Evolutionary conservation across 2,888 invertebrate genomes (phyloP).

Genomic region (Rhagophthalmus giganteus): DNA sequence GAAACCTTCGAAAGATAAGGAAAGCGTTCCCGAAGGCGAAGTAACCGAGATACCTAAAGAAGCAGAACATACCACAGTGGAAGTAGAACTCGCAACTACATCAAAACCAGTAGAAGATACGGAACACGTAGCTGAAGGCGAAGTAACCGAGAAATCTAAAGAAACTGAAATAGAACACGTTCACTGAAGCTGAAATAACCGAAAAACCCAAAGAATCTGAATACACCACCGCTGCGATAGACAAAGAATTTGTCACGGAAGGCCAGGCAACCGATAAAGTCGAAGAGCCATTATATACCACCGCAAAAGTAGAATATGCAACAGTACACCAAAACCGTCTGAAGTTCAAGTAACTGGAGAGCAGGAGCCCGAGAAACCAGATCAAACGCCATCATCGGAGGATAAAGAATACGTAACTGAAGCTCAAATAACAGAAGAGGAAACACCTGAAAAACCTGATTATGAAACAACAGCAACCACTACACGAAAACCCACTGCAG

Average conservation of each 20-base stretch:
- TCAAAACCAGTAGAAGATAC: conserved; percentile 1
- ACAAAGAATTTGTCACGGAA: no score
- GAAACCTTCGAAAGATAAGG: not conserved
- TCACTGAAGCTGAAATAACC: conserved; percentile 19
- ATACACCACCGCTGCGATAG: conserved; percentile 3
- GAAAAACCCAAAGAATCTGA: conserved; percentile 10
- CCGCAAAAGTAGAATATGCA: conserved; percentile 1
- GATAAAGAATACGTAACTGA: not conserved
- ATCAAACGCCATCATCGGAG: not conserved
- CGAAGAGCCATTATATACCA: no score
- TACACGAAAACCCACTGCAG: not conserved
- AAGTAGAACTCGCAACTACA: not conserved
- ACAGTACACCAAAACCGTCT: conserved; percentile 1
- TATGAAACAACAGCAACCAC: not conserved
- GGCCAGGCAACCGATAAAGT: not conserved
- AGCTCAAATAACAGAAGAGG: not conserved
- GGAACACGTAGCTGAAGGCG: conserved; percentile 9
- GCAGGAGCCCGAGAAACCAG: not conserved
- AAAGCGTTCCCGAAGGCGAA: conserved; percentile 15
- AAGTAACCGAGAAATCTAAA: not conserved
- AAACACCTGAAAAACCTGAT: not conserved
- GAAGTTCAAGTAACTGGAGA: not conserved
- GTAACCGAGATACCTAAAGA: not conserved
- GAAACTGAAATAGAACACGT: not conserved
- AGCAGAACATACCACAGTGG: conserved; percentile 22